Percentiles rank a stretch among this genome's conserved stretches.
These are phyloP conservation scores for zebrafish (Danio rerio) DNA, from an alignment of 2,113 vertebrate species.

Conservation along the genomic window GRCz12tu NC_133195.1:26442501-26443000, in stretches of 20 bases:
- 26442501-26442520: no score
- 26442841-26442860: slow-evolving; percentile 96
- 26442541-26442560: no score
- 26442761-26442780: slow-evolving; percentile 96
- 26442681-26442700: background rate
- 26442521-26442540: no score
- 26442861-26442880: slow-evolving; percentile 98
- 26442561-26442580: no score
- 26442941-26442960: background rate
- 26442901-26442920: background rate
- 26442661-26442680: background rate
- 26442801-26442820: slow-evolving; percentile 98
- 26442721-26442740: slow-evolving; percentile 94
- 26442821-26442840: slow-evolving; percentile 99
- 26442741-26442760: slow-evolving; percentile 93
- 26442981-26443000: background rate
- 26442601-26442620: no score
- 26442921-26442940: slow-evolving; percentile 9
- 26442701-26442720: slow-evolving; percentile 64
- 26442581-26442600: no score
- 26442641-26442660: no score
- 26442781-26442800: slow-evolving; percentile 97
- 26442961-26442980: background rate
- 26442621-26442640: no score
- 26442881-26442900: slow-evolving; percentile 87